A percentile compares a stretch with the other conserved stretches of the same genome.
phyloP scores from a whole-genome alignment of 2,888 invertebrate species.

The Ecdyonurus torrentis region DNA sequence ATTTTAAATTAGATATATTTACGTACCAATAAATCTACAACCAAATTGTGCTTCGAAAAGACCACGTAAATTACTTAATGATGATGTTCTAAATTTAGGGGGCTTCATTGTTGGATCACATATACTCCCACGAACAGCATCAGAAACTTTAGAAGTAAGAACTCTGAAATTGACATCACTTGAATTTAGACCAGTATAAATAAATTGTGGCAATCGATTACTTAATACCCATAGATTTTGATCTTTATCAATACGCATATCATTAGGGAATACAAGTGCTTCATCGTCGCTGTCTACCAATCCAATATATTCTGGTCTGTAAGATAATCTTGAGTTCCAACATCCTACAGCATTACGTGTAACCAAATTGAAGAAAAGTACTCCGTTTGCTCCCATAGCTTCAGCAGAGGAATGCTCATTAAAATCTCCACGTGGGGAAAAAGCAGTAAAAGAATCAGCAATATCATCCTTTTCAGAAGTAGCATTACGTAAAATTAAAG shows the following conservation, averaged over 20 bases:
- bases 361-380: constrained; percentile 64
- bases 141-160: constrained; percentile 43
- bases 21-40: not conserved
- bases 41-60: not conserved
- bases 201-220: constrained; percentile 55
- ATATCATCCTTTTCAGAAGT: constrained; percentile 25
- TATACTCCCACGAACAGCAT: constrained; percentile 45
- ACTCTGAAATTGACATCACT: constrained; percentile 57
- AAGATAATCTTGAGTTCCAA: constrained; percentile 57
- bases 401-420: constrained; percentile 60
- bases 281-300: constrained; percentile 42
- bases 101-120: constrained; percentile 39
- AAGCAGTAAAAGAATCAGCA: constrained; percentile 52
- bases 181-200: constrained; percentile 43
- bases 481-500: constrained; percentile 35
- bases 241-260: constrained; percentile 57
- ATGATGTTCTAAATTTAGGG: not conserved
- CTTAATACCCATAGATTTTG: constrained; percentile 63
- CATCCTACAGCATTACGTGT: constrained; percentile 59
- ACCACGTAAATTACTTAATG: not conserved
- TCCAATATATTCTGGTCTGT: constrained; percentile 30
- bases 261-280: constrained; percentile 62
- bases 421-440: constrained; percentile 46
- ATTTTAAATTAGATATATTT: no score
- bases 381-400: constrained; percentile 48